Conservation (phyloP, 2,888 invertebrate species). For the Nemotelus nigrinus region DNA sequence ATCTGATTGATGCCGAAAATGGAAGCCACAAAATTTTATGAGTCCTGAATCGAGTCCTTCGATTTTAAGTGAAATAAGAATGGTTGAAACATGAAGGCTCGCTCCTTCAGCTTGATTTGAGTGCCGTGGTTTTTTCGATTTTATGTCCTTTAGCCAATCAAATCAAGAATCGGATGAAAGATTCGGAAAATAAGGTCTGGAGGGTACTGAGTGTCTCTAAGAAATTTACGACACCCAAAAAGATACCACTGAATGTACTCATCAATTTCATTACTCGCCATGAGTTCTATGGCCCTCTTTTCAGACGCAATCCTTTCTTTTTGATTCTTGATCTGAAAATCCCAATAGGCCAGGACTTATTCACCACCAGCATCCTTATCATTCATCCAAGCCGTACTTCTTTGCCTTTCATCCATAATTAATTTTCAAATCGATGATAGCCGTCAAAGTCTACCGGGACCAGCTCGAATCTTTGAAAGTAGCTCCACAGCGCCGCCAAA, state of each 20-base stretch:
- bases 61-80: neutral
- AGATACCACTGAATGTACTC: too few species aligned
- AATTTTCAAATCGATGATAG: conserved; percentile 49
- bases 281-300: too few species aligned
- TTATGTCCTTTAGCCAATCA: neutral
- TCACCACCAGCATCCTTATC: conserved; percentile 31
- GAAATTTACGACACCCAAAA: too few species aligned
- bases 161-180: too few species aligned
- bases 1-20: neutral
- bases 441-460: neutral
- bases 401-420: conserved; percentile 46
- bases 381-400: conserved; percentile 12
- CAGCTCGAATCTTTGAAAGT: too few species aligned
- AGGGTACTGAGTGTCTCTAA: too few species aligned
- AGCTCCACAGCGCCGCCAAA: neutral
- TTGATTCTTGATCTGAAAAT: conserved; percentile 35
- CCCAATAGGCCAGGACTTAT: conserved; percentile 31
- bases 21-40: conserved; percentile 2
- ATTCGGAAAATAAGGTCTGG: too few species aligned
- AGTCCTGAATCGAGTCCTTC: neutral
- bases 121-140: neutral
- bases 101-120: neutral
- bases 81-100: neutral
- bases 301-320: neutral
- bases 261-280: too few species aligned